These are phyloP conservation scores for Emmelina monodactyla DNA, from an alignment of 2,888 invertebrate species.

Conservation along the genomic window DNA sequence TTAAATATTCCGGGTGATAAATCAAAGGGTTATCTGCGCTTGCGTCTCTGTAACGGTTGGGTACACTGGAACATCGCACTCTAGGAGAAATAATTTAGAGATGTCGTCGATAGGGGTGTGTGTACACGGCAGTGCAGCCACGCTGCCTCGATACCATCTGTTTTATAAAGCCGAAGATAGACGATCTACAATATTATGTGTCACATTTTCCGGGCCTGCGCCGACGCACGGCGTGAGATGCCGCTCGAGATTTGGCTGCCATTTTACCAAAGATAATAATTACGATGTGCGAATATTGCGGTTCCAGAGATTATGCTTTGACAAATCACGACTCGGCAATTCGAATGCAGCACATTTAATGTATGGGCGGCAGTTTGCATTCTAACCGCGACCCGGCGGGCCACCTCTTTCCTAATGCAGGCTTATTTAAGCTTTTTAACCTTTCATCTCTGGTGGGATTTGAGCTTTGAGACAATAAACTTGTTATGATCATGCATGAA, in stretches of 20 bases:
- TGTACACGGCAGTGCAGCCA: constrained; percentile 24
- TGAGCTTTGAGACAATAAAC: constrained; percentile 59
- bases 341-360: constrained; percentile 65
- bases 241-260: constrained; percentile 49
- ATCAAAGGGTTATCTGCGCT: constrained; percentile 55
- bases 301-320: constrained; percentile 66
- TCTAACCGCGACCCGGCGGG: constrained; percentile 61
- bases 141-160: constrained; percentile 13
- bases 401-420: constrained; percentile 67
- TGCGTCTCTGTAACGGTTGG: constrained; percentile 43
- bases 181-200: constrained; percentile 4
- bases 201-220: not conserved
- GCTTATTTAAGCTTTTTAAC: constrained; percentile 67
- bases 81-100: constrained; percentile 50
- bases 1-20: constrained; percentile 58
- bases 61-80: constrained; percentile 48
- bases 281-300: constrained; percentile 66
- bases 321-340: constrained; percentile 68
- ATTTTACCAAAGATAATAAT: constrained; percentile 62
- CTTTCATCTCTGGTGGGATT: constrained; percentile 57
- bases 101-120: constrained; percentile 39
- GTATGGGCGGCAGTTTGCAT: constrained; percentile 67
- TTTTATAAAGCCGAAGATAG: constrained; percentile 15
- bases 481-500: constrained; percentile 42
- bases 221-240: constrained; percentile 31